Percentiles rank a stretch among this genome's conserved stretches.
Conservation (phyloP, 2,797 vertebrate genomes). For the Streptopelia turtur region DNA sequence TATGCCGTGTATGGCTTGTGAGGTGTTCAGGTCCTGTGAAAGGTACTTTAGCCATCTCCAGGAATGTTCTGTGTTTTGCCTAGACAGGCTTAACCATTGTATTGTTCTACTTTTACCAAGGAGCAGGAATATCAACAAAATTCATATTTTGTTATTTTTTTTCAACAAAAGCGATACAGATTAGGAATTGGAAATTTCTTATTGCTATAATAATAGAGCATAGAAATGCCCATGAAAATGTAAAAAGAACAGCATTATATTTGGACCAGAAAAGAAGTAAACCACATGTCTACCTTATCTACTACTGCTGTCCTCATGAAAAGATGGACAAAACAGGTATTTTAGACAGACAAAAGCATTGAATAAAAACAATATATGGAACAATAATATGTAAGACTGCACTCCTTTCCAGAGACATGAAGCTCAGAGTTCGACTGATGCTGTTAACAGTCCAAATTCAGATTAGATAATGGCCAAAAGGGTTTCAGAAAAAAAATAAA, state of each 20-base stretch:
- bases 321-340: background rate
- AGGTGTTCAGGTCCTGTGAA: background rate
- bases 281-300: background rate
- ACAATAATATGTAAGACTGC: background rate
- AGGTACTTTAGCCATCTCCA: background rate
- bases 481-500: background rate
- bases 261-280: background rate
- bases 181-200: background rate
- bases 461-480: background rate
- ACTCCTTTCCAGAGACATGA: background rate
- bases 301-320: background rate
- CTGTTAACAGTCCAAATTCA: background rate
- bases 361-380: background rate
- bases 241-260: background rate
- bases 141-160: background rate
- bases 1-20: background rate
- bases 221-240: background rate
- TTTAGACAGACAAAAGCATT: background rate
- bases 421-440: background rate
- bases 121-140: background rate
- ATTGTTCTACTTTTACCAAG: background rate
- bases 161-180: background rate
- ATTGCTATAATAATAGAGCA: background rate
- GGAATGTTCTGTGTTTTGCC: background rate
- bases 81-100: background rate